Conservation (phyloP, 2,888 invertebrate species). For the Latrodectus elegans region DNA sequence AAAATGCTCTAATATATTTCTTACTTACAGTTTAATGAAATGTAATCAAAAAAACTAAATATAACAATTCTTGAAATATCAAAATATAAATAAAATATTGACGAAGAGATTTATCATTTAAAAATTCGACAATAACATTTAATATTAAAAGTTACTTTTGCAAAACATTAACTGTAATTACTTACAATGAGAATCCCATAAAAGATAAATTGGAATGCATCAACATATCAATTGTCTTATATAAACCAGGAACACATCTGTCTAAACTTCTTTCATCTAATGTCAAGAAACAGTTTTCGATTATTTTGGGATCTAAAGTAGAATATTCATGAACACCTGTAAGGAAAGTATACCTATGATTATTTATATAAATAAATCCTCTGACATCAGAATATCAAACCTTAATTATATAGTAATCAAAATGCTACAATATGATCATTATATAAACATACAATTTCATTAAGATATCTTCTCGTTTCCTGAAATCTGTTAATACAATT, state of each 20-base stretch:
- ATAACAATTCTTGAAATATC: no score
- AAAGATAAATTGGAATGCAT: not conserved
- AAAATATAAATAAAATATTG: not conserved
- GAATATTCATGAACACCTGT: conserved; percentile 23
- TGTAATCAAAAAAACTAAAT: no score
- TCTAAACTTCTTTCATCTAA: conserved; percentile 3
- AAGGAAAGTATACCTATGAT: not conserved
- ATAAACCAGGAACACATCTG: conserved; percentile 17
- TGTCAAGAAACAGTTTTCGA: conserved; percentile 2
- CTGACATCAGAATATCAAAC: no score
- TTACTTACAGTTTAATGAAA: no score
- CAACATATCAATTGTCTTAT: not conserved
- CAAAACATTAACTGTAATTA: not conserved
- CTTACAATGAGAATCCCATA: conserved; percentile 22
- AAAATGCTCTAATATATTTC: no score
- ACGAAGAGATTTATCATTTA: not conserved
- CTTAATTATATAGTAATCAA: no score
- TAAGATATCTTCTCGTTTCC: no score
- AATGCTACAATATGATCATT: no score
- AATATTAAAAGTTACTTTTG: not conserved
- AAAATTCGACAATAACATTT: not conserved
- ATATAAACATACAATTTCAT: no score
- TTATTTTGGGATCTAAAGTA: not conserved
- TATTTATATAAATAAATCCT: not conserved
- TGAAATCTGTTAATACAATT: no score